Conservation (phyloP, 2,888 invertebrate species). For the Crioceris asparagi region DNA sequence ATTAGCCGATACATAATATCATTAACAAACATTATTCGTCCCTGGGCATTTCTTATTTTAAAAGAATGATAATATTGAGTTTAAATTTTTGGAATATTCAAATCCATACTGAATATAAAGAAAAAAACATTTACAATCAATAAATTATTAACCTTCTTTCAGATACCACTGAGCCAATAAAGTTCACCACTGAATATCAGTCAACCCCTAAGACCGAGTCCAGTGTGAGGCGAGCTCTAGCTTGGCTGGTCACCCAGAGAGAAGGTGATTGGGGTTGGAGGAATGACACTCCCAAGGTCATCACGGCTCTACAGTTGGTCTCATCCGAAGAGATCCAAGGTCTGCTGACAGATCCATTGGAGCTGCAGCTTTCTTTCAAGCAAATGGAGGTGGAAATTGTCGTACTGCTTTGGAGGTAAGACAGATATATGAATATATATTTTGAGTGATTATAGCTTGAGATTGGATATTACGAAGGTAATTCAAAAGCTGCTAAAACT, state of each 20-base stretch:
- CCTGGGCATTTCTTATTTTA: no score
- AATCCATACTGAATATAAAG: no score
- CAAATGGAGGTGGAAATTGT: slow-evolving; percentile 83
- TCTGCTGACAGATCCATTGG: slow-evolving; percentile 47
- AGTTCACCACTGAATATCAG: slow-evolving; percentile 14
- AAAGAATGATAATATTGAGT: no score
- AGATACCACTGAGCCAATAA: slow-evolving; percentile 22
- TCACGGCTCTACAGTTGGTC: slow-evolving; percentile 64
- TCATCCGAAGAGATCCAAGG: slow-evolving; percentile 29
- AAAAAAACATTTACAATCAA: no score
- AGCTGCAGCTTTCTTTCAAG: slow-evolving; percentile 69
- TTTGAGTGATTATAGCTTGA: no score
- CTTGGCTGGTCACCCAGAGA: slow-evolving; percentile 35
- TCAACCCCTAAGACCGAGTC: slow-evolving; percentile 29
- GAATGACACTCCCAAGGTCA: slow-evolving; percentile 73
- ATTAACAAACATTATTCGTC: no score
- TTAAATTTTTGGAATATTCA: no score
- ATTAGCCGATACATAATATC: no score
- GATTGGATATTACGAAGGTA: no score
- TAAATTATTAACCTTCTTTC: no score
- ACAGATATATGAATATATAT: no score
- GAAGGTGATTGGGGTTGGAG: slow-evolving; percentile 73
- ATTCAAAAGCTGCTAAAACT: no score
- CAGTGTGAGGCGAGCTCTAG: slow-evolving; percentile 55
- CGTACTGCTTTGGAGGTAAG: slow-evolving; percentile 68